phyloP scores from a whole-genome alignment of 1,140 invertebrate species.

The Pissodes strobi region DNA sequence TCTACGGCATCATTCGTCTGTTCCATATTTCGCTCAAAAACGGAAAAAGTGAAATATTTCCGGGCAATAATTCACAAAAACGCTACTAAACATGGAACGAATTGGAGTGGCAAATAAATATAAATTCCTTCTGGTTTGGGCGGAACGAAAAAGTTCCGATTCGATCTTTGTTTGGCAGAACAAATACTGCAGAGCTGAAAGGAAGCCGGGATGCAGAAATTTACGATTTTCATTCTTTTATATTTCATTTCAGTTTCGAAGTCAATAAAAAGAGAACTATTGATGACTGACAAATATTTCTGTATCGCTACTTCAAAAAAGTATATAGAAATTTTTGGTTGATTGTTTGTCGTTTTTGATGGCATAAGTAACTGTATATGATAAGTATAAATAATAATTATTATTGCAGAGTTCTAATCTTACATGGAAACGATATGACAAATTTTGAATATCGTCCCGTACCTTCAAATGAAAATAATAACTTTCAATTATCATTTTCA shows the following conservation, averaged over 20 bases:
- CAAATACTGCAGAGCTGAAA: background rate
- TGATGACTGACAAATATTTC: too few species aligned
- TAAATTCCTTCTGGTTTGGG: background rate
- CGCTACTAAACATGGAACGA: slow-evolving; percentile 3
- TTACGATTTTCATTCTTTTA: background rate
- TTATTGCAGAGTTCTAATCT: too few species aligned
- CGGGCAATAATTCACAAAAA: slow-evolving; percentile 3
- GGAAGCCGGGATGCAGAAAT: background rate
- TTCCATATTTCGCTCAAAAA: background rate
- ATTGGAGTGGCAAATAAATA: slow-evolving; percentile 7
- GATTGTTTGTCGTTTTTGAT: too few species aligned
- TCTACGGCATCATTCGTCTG: too few species aligned
- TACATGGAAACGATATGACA: too few species aligned
- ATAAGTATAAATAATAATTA: too few species aligned
- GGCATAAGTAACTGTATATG: too few species aligned
- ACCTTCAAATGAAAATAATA: too few species aligned
- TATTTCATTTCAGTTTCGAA: background rate
- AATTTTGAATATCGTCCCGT: too few species aligned
- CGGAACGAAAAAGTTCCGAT: background rate
- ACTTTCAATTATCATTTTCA: too few species aligned
- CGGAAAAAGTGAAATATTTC: background rate
- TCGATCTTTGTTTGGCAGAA: background rate
- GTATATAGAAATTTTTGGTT: too few species aligned
- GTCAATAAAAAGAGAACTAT: background rate
- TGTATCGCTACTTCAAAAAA: too few species aligned